Percentiles rank a stretch among this genome's conserved stretches.
Evolutionary conservation across 2,113 vertebrate genomes (phyloP).

Genomic region (Brachypodius melanocephalos): DNA sequence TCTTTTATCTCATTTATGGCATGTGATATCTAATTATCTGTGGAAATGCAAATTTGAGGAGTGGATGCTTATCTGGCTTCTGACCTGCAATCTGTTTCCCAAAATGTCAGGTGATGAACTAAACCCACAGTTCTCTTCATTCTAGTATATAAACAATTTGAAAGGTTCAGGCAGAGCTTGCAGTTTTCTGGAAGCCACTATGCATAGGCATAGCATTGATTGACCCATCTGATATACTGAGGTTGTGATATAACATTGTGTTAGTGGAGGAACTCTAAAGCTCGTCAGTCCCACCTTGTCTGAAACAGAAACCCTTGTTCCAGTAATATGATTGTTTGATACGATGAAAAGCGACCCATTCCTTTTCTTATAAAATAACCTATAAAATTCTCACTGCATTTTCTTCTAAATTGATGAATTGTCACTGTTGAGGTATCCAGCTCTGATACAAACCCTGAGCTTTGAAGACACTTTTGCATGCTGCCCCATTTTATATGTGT

Average conservation of each 20-base stretch:
- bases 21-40: neutral
- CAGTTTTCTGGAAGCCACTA: neutral
- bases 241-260: neutral
- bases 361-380: neutral
- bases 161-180: neutral
- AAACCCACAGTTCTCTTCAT: neutral
- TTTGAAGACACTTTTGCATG: neutral
- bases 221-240: neutral
- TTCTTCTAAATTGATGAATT: neutral
- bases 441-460: neutral
- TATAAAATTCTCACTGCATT: neutral
- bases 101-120: neutral
- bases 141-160: neutral
- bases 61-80: neutral
- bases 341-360: neutral
- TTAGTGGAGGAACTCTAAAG: neutral
- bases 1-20: neutral
- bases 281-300: neutral
- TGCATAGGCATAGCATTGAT: neutral
- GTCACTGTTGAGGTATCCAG: neutral
- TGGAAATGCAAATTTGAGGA: neutral
- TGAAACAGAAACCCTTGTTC: neutral
- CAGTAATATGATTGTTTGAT: neutral
- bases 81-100: neutral
- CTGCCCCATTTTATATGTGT: fast-evolving